Evolutionary conservation across 2,888 invertebrate genomes (phyloP).

Genomic region (Pemphredon lugubris): DNA sequence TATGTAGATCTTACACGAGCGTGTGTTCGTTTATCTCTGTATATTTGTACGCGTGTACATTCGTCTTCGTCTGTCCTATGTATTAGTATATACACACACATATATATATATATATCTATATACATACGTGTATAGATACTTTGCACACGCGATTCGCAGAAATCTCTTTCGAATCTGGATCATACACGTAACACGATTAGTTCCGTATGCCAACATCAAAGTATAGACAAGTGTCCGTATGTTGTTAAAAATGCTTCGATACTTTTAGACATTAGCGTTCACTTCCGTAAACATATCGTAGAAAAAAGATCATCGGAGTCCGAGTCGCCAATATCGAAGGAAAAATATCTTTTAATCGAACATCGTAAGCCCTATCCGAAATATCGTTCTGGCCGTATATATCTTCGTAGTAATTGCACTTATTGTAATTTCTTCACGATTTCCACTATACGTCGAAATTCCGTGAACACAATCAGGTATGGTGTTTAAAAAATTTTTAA

Average conservation of each 20-base stretch:
- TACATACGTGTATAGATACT: constrained; percentile 19
- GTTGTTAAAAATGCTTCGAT: constrained; percentile 48
- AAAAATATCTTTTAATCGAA: constrained; percentile 46
- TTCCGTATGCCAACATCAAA: constrained; percentile 14
- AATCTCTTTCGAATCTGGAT: constrained; percentile 42
- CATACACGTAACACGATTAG: constrained; percentile 40
- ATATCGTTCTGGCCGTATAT: not conserved
- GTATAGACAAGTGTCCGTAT: constrained; percentile 44
- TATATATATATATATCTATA: constrained; percentile 1
- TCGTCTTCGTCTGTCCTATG: not conserved
- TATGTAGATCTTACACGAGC: too few species aligned
- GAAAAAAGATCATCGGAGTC: constrained; percentile 48
- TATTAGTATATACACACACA: constrained; percentile 2
- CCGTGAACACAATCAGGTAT: constrained; percentile 53
- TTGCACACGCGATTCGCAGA: constrained; percentile 50
- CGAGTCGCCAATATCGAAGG: constrained; percentile 39
- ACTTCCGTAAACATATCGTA: constrained; percentile 39
- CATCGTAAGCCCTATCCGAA: constrained; percentile 29
- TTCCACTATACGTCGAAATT: constrained; percentile 25
- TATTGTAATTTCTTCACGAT: constrained; percentile 39
- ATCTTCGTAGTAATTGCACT: constrained; percentile 62
- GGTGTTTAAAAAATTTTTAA: constrained; percentile 40
- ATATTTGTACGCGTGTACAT: not conserved
- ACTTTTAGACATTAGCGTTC: constrained; percentile 48
- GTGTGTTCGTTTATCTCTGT: constrained; percentile 1